Conservation (phyloP, 92 coral and sea anemone species). For the Zoanthus solanderi region DNA sequence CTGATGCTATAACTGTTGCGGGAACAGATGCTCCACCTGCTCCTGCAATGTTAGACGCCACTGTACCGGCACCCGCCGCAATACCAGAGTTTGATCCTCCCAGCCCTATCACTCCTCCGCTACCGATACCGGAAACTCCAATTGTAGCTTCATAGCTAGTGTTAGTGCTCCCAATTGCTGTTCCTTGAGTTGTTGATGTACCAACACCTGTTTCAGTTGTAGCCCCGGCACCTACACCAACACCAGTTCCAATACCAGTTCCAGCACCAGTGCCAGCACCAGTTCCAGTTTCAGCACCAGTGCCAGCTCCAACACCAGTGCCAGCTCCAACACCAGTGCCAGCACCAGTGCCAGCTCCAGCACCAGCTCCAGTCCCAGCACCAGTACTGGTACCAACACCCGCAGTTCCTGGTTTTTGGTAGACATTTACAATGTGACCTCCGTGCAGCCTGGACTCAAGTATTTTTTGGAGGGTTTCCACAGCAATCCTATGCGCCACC, state of each 20-base stretch:
- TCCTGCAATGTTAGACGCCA: background rate
- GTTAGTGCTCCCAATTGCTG: background rate
- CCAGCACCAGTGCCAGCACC: background rate
- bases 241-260: background rate
- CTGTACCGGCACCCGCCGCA: slow-evolving; percentile 8
- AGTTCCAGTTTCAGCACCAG: slow-evolving; percentile 6
- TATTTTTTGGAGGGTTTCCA: slow-evolving; percentile 40
- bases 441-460: slow-evolving; percentile 36
- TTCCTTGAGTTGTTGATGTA: background rate
- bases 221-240: background rate
- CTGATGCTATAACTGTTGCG: slow-evolving; percentile 35
- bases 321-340: slow-evolving; percentile 3
- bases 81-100: slow-evolving; percentile 40
- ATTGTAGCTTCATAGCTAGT: background rate
- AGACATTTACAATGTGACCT: slow-evolving; percentile 40
- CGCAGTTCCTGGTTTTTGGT: slow-evolving; percentile 19
- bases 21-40: slow-evolving; percentile 36
- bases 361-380: slow-evolving; percentile 21
- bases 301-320: background rate
- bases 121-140: slow-evolving; percentile 34
- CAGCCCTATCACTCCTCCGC: slow-evolving; percentile 29
- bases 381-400: slow-evolving; percentile 37
- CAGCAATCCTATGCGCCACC: slow-evolving; percentile 45
- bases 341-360: slow-evolving; percentile 4
- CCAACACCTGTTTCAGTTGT: background rate